phyloP scores from a whole-genome alignment of 2,888 invertebrate species.

The Brachycybe producta region DNA sequence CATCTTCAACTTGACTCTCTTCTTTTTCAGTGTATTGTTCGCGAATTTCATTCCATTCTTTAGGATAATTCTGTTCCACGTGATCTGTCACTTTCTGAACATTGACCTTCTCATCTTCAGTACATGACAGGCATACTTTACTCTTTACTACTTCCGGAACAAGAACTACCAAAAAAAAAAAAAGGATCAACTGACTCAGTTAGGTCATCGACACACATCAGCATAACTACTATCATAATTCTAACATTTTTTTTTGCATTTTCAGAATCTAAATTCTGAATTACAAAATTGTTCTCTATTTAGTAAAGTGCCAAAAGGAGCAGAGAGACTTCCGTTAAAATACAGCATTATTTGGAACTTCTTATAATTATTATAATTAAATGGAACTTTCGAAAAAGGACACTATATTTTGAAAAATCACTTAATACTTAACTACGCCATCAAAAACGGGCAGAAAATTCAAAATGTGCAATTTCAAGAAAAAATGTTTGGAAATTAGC shows the following conservation, averaged over 20 bases:
- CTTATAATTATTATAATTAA: no score
- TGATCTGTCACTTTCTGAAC: constrained; percentile 15
- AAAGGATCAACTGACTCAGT: no score
- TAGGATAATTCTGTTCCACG: constrained; percentile 13
- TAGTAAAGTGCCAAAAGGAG: neutral
- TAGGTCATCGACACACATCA: no score
- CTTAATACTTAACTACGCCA: no score
- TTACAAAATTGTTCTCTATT: neutral
- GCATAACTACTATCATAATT: no score
- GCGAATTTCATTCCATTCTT: constrained; percentile 12
- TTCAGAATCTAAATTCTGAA: neutral
- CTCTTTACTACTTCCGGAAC: constrained; percentile 12
- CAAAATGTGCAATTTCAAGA: no score
- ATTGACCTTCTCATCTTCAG: constrained; percentile 10
- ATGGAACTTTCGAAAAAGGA: no score
- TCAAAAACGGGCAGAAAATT: no score
- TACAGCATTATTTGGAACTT: no score
- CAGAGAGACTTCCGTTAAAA: no score
- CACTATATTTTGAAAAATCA: no score
- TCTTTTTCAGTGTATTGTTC: neutral
- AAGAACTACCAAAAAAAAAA: constrained; percentile 8
- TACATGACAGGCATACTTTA: constrained; percentile 13
- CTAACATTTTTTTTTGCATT: neutral
- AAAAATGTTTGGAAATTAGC: no score
- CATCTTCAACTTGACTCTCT: neutral